phyloP scores from a whole-genome alignment of 2,888 invertebrate species.

The Calliphora vomitoria region DNA sequence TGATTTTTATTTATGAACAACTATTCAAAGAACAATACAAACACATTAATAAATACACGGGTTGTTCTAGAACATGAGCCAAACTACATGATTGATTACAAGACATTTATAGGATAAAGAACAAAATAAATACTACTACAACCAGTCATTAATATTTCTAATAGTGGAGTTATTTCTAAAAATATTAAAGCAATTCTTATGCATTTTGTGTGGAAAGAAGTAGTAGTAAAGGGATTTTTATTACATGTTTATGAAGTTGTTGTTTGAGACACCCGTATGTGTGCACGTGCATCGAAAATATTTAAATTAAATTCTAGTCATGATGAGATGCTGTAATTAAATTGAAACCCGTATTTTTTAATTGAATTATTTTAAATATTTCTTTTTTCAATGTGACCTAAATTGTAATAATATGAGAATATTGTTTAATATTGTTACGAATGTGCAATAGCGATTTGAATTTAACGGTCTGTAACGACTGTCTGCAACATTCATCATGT shows the following conservation, averaged over 20 bases:
- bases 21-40: slow-evolving; percentile 46
- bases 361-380: neutral
- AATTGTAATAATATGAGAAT: neutral
- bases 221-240: neutral
- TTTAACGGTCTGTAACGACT: no score
- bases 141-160: neutral
- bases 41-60: slow-evolving; percentile 3
- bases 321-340: slow-evolving; percentile 39
- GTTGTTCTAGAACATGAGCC: slow-evolving; percentile 33
- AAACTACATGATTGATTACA: slow-evolving; percentile 65
- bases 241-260: neutral
- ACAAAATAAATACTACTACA: neutral
- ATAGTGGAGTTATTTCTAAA: neutral
- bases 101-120: slow-evolving; percentile 45
- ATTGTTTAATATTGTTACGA: neutral
- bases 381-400: neutral
- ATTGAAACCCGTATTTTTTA: slow-evolving; percentile 48
- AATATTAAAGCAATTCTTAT: neutral
- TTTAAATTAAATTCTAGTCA: slow-evolving; percentile 17
- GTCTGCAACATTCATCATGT: no score
- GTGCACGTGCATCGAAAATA: slow-evolving; percentile 53
- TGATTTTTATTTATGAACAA: slow-evolving; percentile 67
- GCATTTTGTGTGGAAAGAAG: neutral
- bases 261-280: slow-evolving; percentile 46
- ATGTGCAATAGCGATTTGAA: no score